Evolutionary conservation across 2,888 invertebrate species (phyloP), one percentile per base, ranked within the genome.

Genomic region (Ethmia dodecea): DNA sequence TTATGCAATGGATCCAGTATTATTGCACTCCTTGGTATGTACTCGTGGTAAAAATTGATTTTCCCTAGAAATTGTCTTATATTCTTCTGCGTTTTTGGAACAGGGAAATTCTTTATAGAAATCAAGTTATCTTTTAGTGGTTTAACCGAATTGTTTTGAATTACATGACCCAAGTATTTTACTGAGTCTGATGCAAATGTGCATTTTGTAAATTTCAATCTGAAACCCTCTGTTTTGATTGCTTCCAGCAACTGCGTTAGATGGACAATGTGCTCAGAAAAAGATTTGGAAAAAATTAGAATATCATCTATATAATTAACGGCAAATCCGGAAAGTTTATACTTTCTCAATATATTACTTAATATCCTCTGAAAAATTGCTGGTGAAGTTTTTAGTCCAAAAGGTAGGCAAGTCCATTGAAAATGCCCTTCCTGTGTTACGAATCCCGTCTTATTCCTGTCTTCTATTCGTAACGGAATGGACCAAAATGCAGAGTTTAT

Each of bases 401-500:
- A 28, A 2, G 31, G 9, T 10, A 24, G 24, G 13, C 24, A 24
- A 18, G 18, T 18, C 18, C 18, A 18, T 6, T 18, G 18, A 6
- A 18, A 18, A 18, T 18, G 18, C 6, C 18, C 18, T 6, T 18
- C 18, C 18, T 18, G 18, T 18, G 18, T 18, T 5, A 55, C 51
- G 48, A 64, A 68, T 26, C 32, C 63, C 3, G 60, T 62, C 42
- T 69, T 70, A 0, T 54, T 8, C 45, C 52, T 58, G 33, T 67
- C 63, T 50, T 58, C 37, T 13, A 60, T 47, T 42, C 38, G 30
- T 31, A 69, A 36, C 5, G 68, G 65, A 16, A 68, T 69, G 2
- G 65, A 60, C 69, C 71, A 70, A 42, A 73, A 71, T 24, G 66
- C 67, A 12, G 65, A 66, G 39, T 69, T 69, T 41, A 68, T 52